Evolutionary conservation across 1,140 invertebrate genomes (phyloP).

Genomic region (Caenorhabditis elegans): WBcel235 BX284603.4:6782501-6783000

Average conservation of each 20-base stretch:
- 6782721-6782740: too few relatives aligned
- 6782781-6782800: conserved; percentile 30
- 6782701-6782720: too few relatives aligned
- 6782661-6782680: too few relatives aligned
- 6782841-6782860: conserved; percentile 45
- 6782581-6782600: conserved; percentile 27
- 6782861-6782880: conserved; percentile 35
- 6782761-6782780: not conserved
- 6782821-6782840: not conserved
- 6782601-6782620: conserved; percentile 40
- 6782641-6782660: not conserved
- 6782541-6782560: conserved; percentile 21
- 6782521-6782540: not conserved
- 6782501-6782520: not conserved
- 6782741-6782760: conserved; percentile 3
- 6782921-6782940: conserved; percentile 10
- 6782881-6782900: conserved; percentile 47
- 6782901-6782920: conserved; percentile 7
- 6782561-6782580: conserved; percentile 47
- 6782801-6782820: not conserved
- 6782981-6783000: conserved; percentile 30
- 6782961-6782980: conserved; percentile 26
- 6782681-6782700: too few relatives aligned
- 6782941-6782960: conserved; percentile 40
- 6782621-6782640: not conserved